Evolutionary conservation across 2,113 vertebrate species (phyloP).

Genomic region (Gorsachius goisagi): DNA sequence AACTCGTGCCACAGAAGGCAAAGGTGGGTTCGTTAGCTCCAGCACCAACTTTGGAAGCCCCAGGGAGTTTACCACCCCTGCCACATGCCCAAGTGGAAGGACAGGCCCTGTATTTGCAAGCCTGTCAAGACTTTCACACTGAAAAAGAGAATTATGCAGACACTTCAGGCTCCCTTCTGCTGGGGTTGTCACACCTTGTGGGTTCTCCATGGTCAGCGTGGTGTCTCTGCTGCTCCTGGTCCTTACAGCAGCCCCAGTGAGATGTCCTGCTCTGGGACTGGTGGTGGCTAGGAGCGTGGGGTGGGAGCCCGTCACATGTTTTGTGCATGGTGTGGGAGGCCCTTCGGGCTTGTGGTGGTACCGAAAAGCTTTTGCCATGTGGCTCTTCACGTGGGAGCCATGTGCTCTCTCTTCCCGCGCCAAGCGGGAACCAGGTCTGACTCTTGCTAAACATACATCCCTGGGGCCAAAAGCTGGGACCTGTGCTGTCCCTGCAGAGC

Average conservation of each 20-base stretch:
- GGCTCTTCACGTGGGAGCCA: neutral
- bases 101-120: fast-evolving
- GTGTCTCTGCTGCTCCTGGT: neutral
- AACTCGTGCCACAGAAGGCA: neutral
- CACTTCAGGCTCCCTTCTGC: neutral
- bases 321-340: fast-evolving
- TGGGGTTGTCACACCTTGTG: neutral
- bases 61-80: neutral
- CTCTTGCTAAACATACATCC: neutral
- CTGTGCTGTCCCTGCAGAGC: neutral
- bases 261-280: neutral
- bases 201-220: neutral
- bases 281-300: fast-evolving
- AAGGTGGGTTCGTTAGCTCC: neutral
- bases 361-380: neutral
- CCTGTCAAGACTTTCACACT: neutral
- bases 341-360: neutral
- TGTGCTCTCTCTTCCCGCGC: neutral
- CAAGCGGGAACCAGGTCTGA: neutral
- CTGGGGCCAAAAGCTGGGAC: neutral
- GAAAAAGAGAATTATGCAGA: neutral
- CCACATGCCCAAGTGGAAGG: neutral
- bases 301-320: neutral
- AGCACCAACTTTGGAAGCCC: neutral
- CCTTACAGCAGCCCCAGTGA: fast-evolving